These are phyloP conservation scores for Holocentrus rufus DNA, from an alignment of 2,797 vertebrate species.

Conservation along the genomic window DNA sequence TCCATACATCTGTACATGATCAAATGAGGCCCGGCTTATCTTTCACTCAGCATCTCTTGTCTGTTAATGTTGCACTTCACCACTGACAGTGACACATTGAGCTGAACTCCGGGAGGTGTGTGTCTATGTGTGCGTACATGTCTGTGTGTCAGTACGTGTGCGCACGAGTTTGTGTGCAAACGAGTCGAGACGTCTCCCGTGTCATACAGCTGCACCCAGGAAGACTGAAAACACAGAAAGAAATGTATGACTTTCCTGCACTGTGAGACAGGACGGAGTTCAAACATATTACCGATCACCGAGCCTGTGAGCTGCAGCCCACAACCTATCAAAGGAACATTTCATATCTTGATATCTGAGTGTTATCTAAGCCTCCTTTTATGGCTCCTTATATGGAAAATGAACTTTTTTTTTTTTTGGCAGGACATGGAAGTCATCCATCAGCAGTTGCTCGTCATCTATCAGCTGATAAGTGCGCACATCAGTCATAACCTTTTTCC, in stretches of 20 bases:
- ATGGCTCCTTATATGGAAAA: too few species aligned
- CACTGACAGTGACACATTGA: slow-evolving; percentile 15
- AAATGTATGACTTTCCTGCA: slow-evolving; percentile 72
- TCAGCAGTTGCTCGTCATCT: too few species aligned
- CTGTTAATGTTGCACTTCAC: slow-evolving; percentile 16
- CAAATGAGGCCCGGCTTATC: slow-evolving; percentile 25
- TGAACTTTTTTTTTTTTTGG: too few species aligned
- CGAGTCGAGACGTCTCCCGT: slow-evolving; percentile 83
- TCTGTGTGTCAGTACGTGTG: slow-evolving; percentile 26
- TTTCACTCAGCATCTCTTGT: slow-evolving; percentile 37
- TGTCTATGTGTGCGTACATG: slow-evolving; percentile 11
- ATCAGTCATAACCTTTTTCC: too few species aligned
- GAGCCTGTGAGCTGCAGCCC: slow-evolving; percentile 1
- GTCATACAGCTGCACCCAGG: slow-evolving; percentile 82
- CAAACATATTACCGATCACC: slow-evolving; percentile 80
- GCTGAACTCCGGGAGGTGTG: slow-evolving; percentile 18
- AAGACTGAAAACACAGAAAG: slow-evolving; percentile 58
- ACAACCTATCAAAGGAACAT: not conserved
- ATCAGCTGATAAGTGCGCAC: too few species aligned
- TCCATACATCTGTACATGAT: slow-evolving; percentile 9
- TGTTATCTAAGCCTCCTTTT: too few species aligned
- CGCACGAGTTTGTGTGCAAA: slow-evolving; percentile 57
- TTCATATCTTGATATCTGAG: too few species aligned
- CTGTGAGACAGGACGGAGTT: slow-evolving; percentile 82
- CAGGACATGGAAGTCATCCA: too few species aligned